These are phyloP conservation scores for Tragelaphus scriptus DNA, from an alignment of 2,113 vertebrate genomes.

Conservation along the genomic window DNA sequence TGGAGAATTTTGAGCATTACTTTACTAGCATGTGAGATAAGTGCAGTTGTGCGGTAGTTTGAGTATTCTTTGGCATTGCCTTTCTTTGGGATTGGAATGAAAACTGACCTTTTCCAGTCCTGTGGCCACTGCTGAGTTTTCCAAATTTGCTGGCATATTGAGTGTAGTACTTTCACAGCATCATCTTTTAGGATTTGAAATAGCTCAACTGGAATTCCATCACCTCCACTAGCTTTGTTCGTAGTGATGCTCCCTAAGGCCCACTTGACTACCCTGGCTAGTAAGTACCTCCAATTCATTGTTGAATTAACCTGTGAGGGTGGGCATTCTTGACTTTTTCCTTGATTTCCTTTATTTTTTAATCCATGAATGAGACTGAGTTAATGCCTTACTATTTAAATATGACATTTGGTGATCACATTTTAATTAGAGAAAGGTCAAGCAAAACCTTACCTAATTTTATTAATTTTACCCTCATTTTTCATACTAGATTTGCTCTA, in stretches of 20 bases:
- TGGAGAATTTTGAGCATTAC: not conserved
- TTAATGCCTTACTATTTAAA: not conserved
- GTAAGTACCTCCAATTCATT: not conserved
- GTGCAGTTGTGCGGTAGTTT: not conserved
- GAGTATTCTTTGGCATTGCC: not conserved
- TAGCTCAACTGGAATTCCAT: not conserved
- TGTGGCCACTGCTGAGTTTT: not conserved
- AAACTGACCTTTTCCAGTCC: not conserved
- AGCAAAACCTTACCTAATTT: not conserved
- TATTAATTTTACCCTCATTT: not conserved
- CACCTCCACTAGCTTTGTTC: not conserved
- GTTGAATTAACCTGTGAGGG: not conserved
- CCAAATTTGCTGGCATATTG: not conserved
- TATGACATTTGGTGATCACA: not conserved
- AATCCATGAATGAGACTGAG: not conserved
- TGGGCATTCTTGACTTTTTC: not conserved
- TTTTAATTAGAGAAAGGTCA: conserved; percentile 17
- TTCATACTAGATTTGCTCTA: not conserved
- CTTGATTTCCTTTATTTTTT: not conserved
- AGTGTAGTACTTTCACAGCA: not conserved
- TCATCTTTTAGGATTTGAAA: not conserved
- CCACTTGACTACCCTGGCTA: not conserved
- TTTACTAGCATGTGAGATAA: not conserved
- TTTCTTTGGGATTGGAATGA: not conserved
- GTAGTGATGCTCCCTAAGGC: not conserved